Conservation (phyloP, 2,113 vertebrate genomes). For the Regulus satrapa region DNA sequence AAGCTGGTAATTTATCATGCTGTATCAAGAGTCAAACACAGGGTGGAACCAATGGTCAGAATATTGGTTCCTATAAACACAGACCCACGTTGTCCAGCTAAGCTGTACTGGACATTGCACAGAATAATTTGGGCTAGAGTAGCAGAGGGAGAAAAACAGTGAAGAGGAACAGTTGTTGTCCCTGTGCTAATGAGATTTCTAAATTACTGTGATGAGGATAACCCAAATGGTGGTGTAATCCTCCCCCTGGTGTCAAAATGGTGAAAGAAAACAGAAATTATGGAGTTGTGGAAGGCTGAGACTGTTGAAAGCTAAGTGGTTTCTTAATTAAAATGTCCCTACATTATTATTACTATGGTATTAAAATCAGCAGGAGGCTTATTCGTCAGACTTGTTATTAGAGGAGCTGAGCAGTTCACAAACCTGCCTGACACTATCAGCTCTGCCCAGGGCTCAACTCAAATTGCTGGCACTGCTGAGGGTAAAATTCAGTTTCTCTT, state of each 20-base stretch:
- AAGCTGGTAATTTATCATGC: background rate
- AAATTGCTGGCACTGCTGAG: background rate
- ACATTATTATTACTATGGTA: background rate
- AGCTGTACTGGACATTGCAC: background rate
- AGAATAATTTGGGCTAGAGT: background rate
- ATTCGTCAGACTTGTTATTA: background rate
- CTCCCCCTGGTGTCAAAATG: background rate
- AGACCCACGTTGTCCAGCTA: background rate
- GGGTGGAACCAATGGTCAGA: background rate
- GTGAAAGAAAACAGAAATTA: background rate
- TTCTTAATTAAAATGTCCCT: background rate
- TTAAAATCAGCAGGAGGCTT: background rate
- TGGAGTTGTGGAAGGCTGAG: background rate
- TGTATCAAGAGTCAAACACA: background rate
- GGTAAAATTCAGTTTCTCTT: background rate
- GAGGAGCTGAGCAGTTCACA: background rate
- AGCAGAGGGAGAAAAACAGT: background rate
- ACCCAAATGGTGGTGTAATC: background rate
- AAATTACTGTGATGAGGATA: background rate
- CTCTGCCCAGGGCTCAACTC: background rate
- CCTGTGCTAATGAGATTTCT: background rate
- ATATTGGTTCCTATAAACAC: background rate
- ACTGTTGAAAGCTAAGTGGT: background rate
- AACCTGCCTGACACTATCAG: background rate
- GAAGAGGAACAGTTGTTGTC: background rate